Evolutionary conservation across 1,140 invertebrate genomes (phyloP), one percentile per base, ranked within the genome.

Genomic region (Lycorma delicatula): DNA sequence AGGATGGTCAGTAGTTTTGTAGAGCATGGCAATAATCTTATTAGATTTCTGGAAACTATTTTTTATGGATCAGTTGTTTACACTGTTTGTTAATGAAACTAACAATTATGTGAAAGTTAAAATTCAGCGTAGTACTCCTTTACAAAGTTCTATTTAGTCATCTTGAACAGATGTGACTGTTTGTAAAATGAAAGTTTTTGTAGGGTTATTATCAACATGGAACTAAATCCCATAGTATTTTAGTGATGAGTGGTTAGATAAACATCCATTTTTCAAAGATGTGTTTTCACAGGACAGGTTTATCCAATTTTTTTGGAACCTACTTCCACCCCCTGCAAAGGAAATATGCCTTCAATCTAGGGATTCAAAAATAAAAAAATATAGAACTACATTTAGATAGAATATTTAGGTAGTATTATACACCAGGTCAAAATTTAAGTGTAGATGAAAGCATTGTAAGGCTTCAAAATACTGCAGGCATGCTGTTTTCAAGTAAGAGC

Each of bases 161-260:
- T 29, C 25, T 29, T 52, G 50, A 28, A 31, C 7, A n/a, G 28
- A 52, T 31, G 27, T 31, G 3, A 31, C 11, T 6, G 13, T 3
- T n/a, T n/a, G n/a, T n/a, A 28, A 52, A 31, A 31, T 52, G 50
- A 52, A 52, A 52, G 50, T 28, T 52, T 54, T 54, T 44, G 36
- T 29, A 34, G 52, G 3, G 25, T 44, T 38, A 41, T 54, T 9
- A 20, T 54, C 3, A 54, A 54, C 27, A 56, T 56, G 54, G 54
- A 3, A 2, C 18, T 47, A 26, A 44, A 56, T 28, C 16, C 16
- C 31, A 56, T 23, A 56, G 23, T 46, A 27, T 26, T 56, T 56
- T 28, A 7, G 11, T 16, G 41, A 46, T 5, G 20, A 46, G 5
- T 56, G 54, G 36, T 20, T 46, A 22, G 18, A 47, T 18, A 46